A percentile compares a stretch with the other conserved stretches of the same genome.
Evolutionary conservation across 2,113 vertebrate species (phyloP).

Genomic region (Sialia sialis): DNA sequence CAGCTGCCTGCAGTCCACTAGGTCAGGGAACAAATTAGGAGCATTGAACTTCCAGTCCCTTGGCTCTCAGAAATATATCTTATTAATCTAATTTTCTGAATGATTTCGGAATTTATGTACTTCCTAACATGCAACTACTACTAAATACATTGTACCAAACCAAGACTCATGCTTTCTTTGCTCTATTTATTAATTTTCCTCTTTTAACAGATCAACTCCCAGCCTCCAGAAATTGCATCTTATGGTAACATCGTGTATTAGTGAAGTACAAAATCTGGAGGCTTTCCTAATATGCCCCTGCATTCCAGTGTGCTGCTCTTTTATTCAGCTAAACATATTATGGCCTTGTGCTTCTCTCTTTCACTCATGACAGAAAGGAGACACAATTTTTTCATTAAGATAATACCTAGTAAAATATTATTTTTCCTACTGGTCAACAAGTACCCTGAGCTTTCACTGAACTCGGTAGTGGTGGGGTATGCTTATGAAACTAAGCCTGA

Average conservation of each 20-base stretch:
- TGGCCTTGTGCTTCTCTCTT: neutral
- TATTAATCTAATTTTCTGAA: neutral
- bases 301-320: neutral
- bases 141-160: neutral
- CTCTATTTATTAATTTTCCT: neutral
- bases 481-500: neutral
- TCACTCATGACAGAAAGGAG: neutral
- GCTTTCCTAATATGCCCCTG: neutral
- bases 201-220: neutral
- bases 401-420: neutral
- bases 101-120: neutral
- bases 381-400: neutral
- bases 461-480: neutral
- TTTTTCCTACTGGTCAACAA: neutral
- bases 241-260: neutral
- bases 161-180: neutral
- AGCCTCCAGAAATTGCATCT: neutral
- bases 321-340: neutral
- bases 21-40: neutral
- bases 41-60: neutral
- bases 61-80: neutral
- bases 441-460: neutral
- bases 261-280: neutral
- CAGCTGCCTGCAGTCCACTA: neutral
- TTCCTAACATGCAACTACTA: fast-evolving